These are phyloP conservation scores for Carassius gibelio DNA, from an alignment of 2,113 vertebrate genomes.

Conservation along the genomic window DNA sequence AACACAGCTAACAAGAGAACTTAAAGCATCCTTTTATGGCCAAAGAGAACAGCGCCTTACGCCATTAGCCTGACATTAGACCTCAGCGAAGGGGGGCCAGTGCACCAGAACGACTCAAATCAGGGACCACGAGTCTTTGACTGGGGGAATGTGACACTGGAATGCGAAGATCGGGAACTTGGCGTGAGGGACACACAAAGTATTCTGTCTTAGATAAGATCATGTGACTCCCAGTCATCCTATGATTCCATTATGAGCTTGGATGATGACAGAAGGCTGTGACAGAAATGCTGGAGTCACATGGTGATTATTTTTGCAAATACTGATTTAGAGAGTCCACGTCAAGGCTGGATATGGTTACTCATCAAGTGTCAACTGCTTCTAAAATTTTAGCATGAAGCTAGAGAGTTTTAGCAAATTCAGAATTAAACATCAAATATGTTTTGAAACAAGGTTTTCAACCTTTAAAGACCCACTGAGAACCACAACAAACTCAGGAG, in stretches of 20 bases:
- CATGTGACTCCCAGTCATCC: conserved; percentile 50
- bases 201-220: conserved; percentile 62
- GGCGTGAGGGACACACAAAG: conserved; percentile 62
- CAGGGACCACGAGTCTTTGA: neutral
- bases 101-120: conserved; percentile 27
- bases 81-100: conserved; percentile 50
- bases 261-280: conserved; percentile 32
- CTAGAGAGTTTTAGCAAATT: neutral
- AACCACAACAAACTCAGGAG: neutral
- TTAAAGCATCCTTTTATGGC: conserved; percentile 47
- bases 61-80: conserved; percentile 37
- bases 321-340: neutral
- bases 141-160: conserved; percentile 47
- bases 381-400: conserved; percentile 1
- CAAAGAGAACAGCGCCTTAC: conserved; percentile 37
- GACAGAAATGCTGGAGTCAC: conserved; percentile 46
- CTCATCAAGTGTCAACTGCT: neutral
- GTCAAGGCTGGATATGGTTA: neutral
- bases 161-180: conserved; percentile 66
- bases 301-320: neutral
- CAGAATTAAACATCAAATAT: neutral
- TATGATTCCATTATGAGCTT: conserved; percentile 55
- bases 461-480: neutral
- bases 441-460: neutral
- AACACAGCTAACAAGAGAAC: conserved; percentile 47